Percentiles rank a stretch among this genome's conserved stretches.
Evolutionary conservation across 2,113 vertebrate species (phyloP).

Genomic region (Rhombomys opimus): DNA sequence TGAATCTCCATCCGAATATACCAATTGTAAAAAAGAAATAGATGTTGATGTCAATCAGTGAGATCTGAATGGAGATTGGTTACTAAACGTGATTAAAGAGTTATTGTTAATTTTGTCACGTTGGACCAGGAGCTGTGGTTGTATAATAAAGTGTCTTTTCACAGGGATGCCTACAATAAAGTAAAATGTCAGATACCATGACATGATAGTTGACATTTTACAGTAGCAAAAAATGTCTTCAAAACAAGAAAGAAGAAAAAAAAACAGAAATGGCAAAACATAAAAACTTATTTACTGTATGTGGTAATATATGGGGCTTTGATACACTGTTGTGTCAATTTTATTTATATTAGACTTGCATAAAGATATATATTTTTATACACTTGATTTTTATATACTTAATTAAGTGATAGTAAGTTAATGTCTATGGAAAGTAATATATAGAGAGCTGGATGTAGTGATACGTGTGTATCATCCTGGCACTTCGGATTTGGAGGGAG

Average conservation of each 20-base stretch:
- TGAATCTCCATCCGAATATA: not conserved
- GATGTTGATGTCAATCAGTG: not conserved
- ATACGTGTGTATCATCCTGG: not conserved
- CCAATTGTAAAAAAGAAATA: not conserved
- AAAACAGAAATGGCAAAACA: not conserved
- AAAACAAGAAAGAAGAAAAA: not conserved
- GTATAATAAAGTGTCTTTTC: not conserved
- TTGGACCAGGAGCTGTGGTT: not conserved
- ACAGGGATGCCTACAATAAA: not conserved
- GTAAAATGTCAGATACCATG: not conserved
- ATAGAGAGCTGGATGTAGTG: not conserved
- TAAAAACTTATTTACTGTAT: not conserved
- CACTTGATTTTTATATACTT: not conserved
- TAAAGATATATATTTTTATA: not conserved
- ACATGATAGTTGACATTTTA: not conserved
- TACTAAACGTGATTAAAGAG: not conserved
- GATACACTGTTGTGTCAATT: not conserved
- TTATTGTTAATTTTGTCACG: not conserved
- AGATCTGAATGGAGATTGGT: constrained; percentile 9
- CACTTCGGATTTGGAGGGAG: not conserved
- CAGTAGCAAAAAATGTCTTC: constrained; percentile 5
- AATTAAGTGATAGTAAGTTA: not conserved
- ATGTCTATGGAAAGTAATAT: not conserved
- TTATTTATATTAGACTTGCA: not conserved
- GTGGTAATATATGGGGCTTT: not conserved